phyloP scores from a whole-genome alignment of 37 sponge, comb jelly and placozoan species.

The Hexactinellida sp. region DNA sequence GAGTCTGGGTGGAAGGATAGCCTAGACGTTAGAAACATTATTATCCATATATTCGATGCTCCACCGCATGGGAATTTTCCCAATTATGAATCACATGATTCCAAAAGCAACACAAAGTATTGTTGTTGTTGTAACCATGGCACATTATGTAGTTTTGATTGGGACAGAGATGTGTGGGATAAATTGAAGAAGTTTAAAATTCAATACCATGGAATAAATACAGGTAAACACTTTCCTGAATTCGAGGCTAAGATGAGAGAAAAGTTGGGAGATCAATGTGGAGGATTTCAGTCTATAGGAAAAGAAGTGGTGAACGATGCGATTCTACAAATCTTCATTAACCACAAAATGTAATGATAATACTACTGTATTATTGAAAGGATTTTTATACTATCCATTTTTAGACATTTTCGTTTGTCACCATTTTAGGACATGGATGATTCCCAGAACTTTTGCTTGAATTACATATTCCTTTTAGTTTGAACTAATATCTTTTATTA shows the following conservation, averaged over 20 bases:
- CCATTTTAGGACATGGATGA: too few relatives aligned
- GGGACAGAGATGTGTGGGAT: not conserved
- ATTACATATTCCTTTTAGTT: too few relatives aligned
- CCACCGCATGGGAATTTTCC: conserved; percentile 8
- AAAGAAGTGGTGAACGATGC: not conserved
- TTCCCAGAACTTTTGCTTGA: too few relatives aligned
- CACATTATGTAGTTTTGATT: not conserved
- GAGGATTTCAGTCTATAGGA: not conserved
- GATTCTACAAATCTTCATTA: not conserved
- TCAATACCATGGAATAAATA: not conserved
- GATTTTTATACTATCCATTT: too few relatives aligned
- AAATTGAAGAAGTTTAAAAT: not conserved
- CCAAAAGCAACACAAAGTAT: not conserved
- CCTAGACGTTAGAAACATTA: not conserved
- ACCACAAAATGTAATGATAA: not conserved
- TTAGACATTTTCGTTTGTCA: too few relatives aligned
- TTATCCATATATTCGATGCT: not conserved
- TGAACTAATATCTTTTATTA: too few relatives aligned
- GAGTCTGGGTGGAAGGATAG: not conserved
- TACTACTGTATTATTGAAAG: too few relatives aligned
- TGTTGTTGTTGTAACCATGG: not conserved
- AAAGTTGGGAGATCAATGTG: not conserved
- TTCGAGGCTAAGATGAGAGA: not conserved
- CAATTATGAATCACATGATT: not conserved
- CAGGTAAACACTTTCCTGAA: not conserved